Conservation (phyloP, 2,113 vertebrate genomes). For the Mormyrus iriodes region DNA sequence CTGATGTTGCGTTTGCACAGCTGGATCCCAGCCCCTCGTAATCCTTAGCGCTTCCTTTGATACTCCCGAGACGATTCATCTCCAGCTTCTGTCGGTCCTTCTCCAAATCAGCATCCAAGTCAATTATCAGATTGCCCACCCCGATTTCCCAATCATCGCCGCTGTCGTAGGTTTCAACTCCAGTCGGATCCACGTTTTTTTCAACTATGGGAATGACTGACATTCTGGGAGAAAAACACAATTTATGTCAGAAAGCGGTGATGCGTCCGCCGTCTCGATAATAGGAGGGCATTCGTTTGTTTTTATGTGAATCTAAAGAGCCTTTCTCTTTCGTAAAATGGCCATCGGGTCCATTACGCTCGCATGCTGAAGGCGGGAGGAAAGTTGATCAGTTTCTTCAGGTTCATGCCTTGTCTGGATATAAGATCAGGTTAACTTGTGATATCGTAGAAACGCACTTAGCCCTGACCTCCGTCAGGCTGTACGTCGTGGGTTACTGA, state of each 20-base stretch:
- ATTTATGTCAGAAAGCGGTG: conserved; percentile 69
- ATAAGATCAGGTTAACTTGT: conserved; percentile 12
- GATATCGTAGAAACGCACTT: conserved; percentile 13
- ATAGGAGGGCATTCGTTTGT: conserved; percentile 73
- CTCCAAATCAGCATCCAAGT: conserved; percentile 91
- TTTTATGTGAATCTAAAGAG: conserved; percentile 46
- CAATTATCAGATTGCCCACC: conserved; percentile 81
- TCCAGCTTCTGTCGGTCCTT: conserved; percentile 89
- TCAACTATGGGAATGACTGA: conserved; percentile 74
- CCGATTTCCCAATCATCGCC: conserved; percentile 82
- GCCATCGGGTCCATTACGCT: conserved; percentile 57
- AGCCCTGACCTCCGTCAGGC: conserved; percentile 20
- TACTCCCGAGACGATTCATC: conserved; percentile 81
- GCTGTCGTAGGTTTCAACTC: conserved; percentile 79
- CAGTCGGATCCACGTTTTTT: conserved; percentile 77
- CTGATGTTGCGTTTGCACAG: conserved; percentile 68
- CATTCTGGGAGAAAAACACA: conserved; percentile 69
- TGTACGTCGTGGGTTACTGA: conserved; percentile 8
- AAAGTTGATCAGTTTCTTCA: conserved; percentile 44
- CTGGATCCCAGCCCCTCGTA: conserved; percentile 72
- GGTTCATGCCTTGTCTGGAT: conserved; percentile 21
- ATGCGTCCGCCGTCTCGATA: conserved; percentile 66
- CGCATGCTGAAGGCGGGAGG: conserved; percentile 52
- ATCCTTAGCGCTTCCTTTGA: conserved; percentile 70
- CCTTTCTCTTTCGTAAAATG: conserved; percentile 23